Evolutionary conservation across 1,140 invertebrate genomes (phyloP), one percentile per base, ranked within the genome.

Genomic region (Chironomus tepperi): DNA sequence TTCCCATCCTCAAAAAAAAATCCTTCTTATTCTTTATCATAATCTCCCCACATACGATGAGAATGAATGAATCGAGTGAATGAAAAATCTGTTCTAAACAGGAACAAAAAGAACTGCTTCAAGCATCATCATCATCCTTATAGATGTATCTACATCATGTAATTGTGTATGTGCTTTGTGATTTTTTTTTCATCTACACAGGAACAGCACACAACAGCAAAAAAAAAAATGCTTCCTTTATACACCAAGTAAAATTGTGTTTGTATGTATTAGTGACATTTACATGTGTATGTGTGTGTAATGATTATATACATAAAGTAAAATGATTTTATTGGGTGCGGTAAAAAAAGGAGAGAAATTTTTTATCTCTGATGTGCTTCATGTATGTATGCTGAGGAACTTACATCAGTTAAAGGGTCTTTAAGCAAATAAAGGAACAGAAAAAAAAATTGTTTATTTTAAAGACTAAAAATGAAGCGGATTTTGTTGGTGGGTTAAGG

Each of bases 321-420:
- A 70, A 70, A 70, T 21, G 65, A 70, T 70, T 70, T 70, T 70
- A 70, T 70, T 70, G 65, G 65, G 65, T 70, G 65, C 65, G 65
- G 65, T 70, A 70, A 70, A 70, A 67, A 70, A 70, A 70, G 19
- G 16, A 7, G 16, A 21, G 16, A 57, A 57, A 15, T 57, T 34
- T 34, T 57, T 57, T 57, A 57, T 57, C 47, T 57, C 47, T 57
- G 47, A 57, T 57, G 47, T 15, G 47, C 10, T 57, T 12, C 47
- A 12, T 57, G 47, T 57, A 57, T 57, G 9, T 57, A n/a, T 57
- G 47, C 15, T 5, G 47, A 57, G 12, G n/a, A 57, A 57, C 47
- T 57, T 57, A 57, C 47, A 57, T 57, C 47, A 57, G 47, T 57
- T 57, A n/a, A 57, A 57, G 24, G 24, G 24, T 34, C 24, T 34